Conservation (phyloP, 2,888 invertebrate genomes). For the Cancer borealis region DNA sequence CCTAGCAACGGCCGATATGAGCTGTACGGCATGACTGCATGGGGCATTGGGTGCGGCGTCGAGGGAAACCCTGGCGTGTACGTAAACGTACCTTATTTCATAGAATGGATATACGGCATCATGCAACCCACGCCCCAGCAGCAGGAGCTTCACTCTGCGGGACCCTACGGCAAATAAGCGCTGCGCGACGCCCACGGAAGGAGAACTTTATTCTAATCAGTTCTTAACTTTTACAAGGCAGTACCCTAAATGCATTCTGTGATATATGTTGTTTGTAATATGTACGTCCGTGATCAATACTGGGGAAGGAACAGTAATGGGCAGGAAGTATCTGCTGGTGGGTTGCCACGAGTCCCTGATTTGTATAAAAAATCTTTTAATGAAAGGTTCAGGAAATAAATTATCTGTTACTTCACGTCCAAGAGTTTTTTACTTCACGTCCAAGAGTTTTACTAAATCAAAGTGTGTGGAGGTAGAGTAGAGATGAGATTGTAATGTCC, state of each 20-base stretch:
- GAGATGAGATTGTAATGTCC: not conserved
- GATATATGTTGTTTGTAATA: constrained; percentile 42
- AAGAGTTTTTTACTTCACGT: not conserved
- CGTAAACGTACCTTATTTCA: constrained; percentile 67
- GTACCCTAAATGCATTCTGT: constrained; percentile 40
- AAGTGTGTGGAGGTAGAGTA: not conserved
- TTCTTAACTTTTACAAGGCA: not conserved
- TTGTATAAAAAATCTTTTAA: not conserved
- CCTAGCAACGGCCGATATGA: constrained; percentile 64
- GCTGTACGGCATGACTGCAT: constrained; percentile 75
- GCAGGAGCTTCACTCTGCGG: not conserved
- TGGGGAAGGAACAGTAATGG: not conserved
- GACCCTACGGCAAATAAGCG: not conserved
- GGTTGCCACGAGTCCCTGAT: not conserved
- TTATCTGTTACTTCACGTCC: not conserved
- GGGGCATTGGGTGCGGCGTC: constrained; percentile 77
- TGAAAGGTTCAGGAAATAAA: not conserved
- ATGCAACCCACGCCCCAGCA: not conserved
- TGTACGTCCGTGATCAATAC: not conserved
- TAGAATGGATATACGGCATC: constrained; percentile 64
- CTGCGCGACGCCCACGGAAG: not conserved
- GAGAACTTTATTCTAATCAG: not conserved
- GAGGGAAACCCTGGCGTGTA: constrained; percentile 76
- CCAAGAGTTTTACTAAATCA: not conserved
- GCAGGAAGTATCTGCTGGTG: not conserved